phyloP scores from a whole-genome alignment of 2,113 vertebrate species.

The Furnarius figulus region DNA sequence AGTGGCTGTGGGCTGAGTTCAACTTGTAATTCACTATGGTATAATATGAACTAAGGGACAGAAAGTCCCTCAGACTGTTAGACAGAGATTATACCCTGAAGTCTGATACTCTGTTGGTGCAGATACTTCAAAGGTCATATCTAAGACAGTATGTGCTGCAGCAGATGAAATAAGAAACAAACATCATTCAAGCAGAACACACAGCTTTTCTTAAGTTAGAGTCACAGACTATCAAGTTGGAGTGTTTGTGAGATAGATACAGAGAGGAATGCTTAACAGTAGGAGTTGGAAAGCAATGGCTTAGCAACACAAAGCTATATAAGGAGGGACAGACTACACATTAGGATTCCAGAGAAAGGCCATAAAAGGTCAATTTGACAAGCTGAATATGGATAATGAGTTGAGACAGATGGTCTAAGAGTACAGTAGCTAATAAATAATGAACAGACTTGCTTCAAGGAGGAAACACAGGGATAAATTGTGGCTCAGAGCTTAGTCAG shows the following conservation, averaged over 20 bases:
- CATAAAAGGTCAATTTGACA: slow-evolving; percentile 63
- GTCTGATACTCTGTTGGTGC: not conserved
- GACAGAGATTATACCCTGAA: not conserved
- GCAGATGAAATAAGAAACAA: slow-evolving; percentile 30
- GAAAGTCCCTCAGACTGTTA: not conserved
- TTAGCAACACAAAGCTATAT: slow-evolving; percentile 13
- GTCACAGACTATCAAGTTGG: not conserved
- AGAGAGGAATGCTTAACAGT: not conserved
- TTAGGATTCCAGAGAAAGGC: slow-evolving; percentile 32
- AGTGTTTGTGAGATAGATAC: not conserved
- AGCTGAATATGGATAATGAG: slow-evolving; percentile 51
- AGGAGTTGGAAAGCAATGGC: not conserved
- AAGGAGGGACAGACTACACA: slow-evolving; percentile 36
- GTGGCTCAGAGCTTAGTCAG: not conserved
- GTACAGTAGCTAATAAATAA: slow-evolving; percentile 52
- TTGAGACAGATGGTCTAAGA: slow-evolving; percentile 58
- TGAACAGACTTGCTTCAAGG: slow-evolving; percentile 47
- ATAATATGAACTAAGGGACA: not conserved
- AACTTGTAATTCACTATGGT: not conserved
- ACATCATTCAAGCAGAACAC: slow-evolving; percentile 26
- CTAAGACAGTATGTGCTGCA: not conserved
- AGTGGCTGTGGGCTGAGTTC: not conserved
- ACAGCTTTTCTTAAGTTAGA: slow-evolving; percentile 27
- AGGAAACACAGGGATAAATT: slow-evolving; percentile 15
- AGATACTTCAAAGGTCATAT: slow-evolving; percentile 42